Evolutionary conservation across 2,113 vertebrate genomes (phyloP).

Genomic region (Atlantisia rogersi): DNA sequence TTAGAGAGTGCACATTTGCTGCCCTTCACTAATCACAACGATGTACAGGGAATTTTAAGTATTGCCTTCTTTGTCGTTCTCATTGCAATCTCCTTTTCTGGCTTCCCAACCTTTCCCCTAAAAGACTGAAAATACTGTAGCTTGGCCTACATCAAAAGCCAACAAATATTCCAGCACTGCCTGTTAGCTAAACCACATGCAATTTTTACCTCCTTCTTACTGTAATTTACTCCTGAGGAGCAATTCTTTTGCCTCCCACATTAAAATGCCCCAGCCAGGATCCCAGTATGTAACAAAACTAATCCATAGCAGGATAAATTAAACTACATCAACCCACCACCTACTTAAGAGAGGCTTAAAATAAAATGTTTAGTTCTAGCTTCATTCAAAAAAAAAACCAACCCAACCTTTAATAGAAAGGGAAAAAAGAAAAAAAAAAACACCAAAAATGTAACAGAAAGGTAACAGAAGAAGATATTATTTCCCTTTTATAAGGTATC

Average conservation of each 20-base stretch:
- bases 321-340: background rate
- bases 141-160: background rate
- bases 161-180: background rate
- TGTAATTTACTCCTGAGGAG: conserved; percentile 3
- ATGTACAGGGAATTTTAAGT: background rate
- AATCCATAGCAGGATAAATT: background rate
- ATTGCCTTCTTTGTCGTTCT: background rate
- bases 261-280: background rate
- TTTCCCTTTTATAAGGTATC: background rate
- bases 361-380: background rate
- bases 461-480: background rate
- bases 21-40: background rate
- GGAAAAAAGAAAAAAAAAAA: background rate
- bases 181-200: background rate
- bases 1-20: background rate
- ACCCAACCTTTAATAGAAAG: background rate
- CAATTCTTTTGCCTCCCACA: conserved; percentile 5
- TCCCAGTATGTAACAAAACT: background rate
- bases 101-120: background rate
- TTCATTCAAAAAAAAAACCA: background rate
- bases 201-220: background rate
- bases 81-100: background rate
- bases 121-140: background rate
- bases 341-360: background rate
- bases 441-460: background rate